A percentile compares a stretch with the other conserved stretches of the same genome.
Evolutionary conservation across 2,113 vertebrate species (phyloP).

Genomic region (Heterotilapia buettikoferi): DNA sequence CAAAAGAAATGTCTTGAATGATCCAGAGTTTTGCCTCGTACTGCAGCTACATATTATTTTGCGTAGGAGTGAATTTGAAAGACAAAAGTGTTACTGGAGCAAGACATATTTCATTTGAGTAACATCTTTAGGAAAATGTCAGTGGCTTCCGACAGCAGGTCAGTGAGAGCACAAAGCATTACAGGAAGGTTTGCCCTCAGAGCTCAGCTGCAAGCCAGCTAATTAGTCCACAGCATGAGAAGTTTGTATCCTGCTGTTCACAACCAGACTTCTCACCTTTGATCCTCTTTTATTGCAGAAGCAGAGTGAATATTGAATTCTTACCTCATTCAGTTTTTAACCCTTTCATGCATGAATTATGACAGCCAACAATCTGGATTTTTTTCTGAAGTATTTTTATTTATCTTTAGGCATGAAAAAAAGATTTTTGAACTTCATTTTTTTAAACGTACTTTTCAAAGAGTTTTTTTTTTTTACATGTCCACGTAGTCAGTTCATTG

Average conservation of each 20-base stretch:
- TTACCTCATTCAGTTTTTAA: background rate
- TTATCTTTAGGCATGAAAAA: background rate
- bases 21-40: background rate
- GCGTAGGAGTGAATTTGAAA: background rate
- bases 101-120: background rate
- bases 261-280: conserved; percentile 19
- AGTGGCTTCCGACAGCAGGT: background rate
- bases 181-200: background rate
- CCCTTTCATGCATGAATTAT: background rate
- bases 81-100: background rate
- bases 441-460: background rate
- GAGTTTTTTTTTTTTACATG: background rate
- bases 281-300: background rate
- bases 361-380: background rate
- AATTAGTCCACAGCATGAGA: conserved; percentile 9
- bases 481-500: background rate
- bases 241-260: conserved; percentile 16
- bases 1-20: background rate
- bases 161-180: background rate
- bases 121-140: background rate
- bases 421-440: background rate
- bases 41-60: background rate
- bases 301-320: background rate
- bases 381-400: background rate
- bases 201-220: background rate